phyloP scores from a whole-genome alignment of 2,113 vertebrate species.

The Lepisosteus osseus region DNA sequence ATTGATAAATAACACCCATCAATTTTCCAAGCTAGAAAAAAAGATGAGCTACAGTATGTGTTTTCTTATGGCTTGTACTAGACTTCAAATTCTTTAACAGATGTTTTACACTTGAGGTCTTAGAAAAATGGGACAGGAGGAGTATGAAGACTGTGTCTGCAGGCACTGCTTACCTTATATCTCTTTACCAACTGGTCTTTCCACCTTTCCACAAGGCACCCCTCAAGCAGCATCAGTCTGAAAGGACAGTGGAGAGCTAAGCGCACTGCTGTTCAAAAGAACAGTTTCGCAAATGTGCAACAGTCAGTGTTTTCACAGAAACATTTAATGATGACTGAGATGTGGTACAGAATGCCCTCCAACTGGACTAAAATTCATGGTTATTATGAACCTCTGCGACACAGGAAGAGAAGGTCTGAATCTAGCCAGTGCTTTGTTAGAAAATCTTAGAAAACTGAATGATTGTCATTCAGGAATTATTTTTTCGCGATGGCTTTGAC shows the following conservation, averaged over 20 bases:
- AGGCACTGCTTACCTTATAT: constrained; percentile 15
- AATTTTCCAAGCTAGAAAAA: not conserved
- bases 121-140: not conserved
- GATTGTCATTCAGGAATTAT: no score
- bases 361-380: no score
- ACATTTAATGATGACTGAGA: no score
- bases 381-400: no score
- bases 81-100: not conserved
- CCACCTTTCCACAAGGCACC: constrained; percentile 19
- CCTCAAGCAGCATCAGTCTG: constrained; percentile 22
- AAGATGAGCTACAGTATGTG: not conserved
- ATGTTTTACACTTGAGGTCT: not conserved
- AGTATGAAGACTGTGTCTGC: not conserved
- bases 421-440: no score
- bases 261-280: no score
- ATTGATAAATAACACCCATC: not conserved
- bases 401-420: no score
- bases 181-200: constrained; percentile 10
- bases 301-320: no score
- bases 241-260: not conserved
- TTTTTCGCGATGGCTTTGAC: no score
- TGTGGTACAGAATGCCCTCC: no score
- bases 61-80: not conserved
- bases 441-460: no score
- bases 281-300: no score